Percentiles rank a stretch among this genome's conserved stretches.
Evolutionary conservation across 2,888 invertebrate genomes (phyloP).

Genomic region (Chrysomela aeneicollis): DNA sequence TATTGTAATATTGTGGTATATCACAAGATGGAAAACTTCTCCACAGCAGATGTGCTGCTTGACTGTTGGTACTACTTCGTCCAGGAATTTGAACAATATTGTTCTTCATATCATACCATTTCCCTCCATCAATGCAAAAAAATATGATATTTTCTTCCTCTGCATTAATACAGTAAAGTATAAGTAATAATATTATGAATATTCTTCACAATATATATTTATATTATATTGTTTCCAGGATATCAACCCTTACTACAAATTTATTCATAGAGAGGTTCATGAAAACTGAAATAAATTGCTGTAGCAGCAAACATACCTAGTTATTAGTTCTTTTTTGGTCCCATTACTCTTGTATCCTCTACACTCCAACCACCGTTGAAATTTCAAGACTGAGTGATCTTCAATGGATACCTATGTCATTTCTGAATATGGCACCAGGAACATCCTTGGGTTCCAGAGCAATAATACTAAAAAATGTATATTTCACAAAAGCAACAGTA

Average conservation of each 20-base stretch:
- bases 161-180: conserved; percentile 4
- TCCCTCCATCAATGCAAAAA: too few relatives aligned
- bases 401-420: too few relatives aligned
- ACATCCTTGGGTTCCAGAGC: too few relatives aligned
- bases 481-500: too few relatives aligned
- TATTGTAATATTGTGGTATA: conserved; percentile 13
- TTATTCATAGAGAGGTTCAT: neutral
- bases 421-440: too few relatives aligned
- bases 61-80: neutral
- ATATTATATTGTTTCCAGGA: too few relatives aligned
- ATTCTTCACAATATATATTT: neutral
- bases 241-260: too few relatives aligned
- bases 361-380: too few relatives aligned
- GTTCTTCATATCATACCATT: neutral
- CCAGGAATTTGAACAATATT: neutral
- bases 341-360: conserved; percentile 1
- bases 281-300: neutral
- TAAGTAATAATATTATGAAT: neutral
- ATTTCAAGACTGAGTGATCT: too few relatives aligned
- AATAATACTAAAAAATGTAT: too few relatives aligned
- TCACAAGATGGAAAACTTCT: conserved; percentile 2
- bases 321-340: neutral
- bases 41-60: conserved; percentile 1
- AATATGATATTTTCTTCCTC: neutral
- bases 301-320: neutral